These are phyloP conservation scores for Entomobrya proxima DNA, from an alignment of 2,888 invertebrate species.

Conservation along the genomic window DNA sequence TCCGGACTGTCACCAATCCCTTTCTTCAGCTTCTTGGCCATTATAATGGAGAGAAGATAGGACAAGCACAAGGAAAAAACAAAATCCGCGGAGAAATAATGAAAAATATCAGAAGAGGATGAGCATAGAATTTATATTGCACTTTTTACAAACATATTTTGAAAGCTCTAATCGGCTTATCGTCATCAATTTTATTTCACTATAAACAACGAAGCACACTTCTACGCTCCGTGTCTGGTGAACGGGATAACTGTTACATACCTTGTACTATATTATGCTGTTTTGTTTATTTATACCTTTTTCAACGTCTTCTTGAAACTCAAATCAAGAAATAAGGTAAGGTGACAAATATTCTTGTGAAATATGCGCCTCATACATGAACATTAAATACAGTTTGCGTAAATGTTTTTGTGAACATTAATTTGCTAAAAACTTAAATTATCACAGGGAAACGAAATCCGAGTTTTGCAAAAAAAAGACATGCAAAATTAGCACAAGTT, in stretches of 20 bases:
- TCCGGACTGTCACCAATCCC: slow-evolving; percentile 70
- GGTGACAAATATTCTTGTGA: slow-evolving; percentile 1
- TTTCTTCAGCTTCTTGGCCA: slow-evolving; percentile 50
- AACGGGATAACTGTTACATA: slow-evolving; percentile 13
- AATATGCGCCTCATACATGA: neutral
- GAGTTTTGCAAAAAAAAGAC: slow-evolving; percentile 27
- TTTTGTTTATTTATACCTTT: too few species aligned
- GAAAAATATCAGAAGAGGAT: slow-evolving; percentile 12
- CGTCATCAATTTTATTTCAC: slow-evolving; percentile 60
- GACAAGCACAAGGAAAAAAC: neutral
- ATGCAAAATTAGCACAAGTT: slow-evolving; percentile 55
- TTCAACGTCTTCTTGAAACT: too few species aligned
- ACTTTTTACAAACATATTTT: slow-evolving; percentile 61
- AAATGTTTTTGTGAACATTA: slow-evolving; percentile 33
- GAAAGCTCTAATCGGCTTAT: slow-evolving; percentile 66
- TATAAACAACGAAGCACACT: slow-evolving; percentile 23
- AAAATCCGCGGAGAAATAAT: slow-evolving; percentile 33
- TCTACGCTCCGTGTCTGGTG: slow-evolving; percentile 10
- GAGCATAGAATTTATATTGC: slow-evolving; percentile 60
- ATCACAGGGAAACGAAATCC: slow-evolving; percentile 28
- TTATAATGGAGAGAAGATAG: slow-evolving; percentile 11
- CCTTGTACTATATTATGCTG: slow-evolving; percentile 42
- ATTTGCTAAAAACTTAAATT: slow-evolving; percentile 46
- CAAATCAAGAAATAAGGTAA: neutral
- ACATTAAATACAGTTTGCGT: neutral